phyloP scores from a whole-genome alignment of 2,797 vertebrate genomes.

The Chelonia mydas region DNA sequence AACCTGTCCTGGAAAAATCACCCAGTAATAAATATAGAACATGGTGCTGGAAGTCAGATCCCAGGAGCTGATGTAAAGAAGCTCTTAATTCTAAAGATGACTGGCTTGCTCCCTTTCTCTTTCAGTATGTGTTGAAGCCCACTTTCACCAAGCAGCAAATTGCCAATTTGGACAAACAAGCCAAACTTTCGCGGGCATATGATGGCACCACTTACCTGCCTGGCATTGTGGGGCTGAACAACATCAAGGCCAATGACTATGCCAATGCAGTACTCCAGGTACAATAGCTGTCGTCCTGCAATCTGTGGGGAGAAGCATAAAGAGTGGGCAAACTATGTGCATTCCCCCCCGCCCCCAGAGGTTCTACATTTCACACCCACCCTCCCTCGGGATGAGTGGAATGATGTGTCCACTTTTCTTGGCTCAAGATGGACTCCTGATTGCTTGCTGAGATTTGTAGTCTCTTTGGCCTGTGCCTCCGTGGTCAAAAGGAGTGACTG shows the following conservation, averaged over 20 bases:
- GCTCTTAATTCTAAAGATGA: background rate
- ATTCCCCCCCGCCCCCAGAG: too few species aligned
- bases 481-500: background rate
- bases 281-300: background rate
- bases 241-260: constrained; percentile 98
- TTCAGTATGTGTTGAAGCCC: constrained; percentile 95
- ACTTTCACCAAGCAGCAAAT: constrained; percentile 96
- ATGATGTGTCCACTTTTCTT: background rate
- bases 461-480: background rate
- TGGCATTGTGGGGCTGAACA: constrained; percentile 97
- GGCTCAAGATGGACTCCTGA: background rate
- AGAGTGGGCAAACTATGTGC: background rate
- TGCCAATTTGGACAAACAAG: constrained; percentile 92
- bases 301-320: background rate
- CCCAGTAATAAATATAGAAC: background rate
- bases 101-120: background rate
- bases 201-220: constrained; percentile 97
- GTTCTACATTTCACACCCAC: background rate
- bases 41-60: background rate
- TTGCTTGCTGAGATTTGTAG: background rate
- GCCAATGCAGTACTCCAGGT: constrained; percentile 97
- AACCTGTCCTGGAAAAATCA: background rate
- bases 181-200: constrained; percentile 94
- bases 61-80: background rate
- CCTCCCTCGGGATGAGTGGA: background rate